Conservation (phyloP, 2,113 vertebrate genomes). For the Gopherus flavomarginatus region DNA sequence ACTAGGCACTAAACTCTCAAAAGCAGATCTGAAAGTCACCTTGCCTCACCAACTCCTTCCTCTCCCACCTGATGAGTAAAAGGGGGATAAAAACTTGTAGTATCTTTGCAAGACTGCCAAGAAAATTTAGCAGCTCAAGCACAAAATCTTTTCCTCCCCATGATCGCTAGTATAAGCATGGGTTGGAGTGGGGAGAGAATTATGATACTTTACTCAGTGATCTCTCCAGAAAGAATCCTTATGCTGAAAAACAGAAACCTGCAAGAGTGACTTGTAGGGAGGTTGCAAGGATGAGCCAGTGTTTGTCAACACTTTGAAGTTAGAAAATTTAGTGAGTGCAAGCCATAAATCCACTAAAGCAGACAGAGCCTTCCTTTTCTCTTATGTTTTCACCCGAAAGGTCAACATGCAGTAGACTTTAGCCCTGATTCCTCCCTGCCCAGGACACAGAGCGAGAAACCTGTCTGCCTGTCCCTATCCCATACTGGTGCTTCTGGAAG, state of each 20-base stretch:
- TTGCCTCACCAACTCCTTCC: not conserved
- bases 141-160: not conserved
- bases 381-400: not conserved
- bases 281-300: not conserved
- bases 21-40: constrained; percentile 27
- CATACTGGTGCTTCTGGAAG: not conserved
- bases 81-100: constrained; percentile 5
- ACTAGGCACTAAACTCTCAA: not conserved
- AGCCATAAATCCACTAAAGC: not conserved
- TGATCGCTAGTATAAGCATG: not conserved
- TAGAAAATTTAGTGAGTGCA: not conserved
- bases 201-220: not conserved
- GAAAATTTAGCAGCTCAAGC: not conserved
- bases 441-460: not conserved
- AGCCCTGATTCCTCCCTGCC: not conserved
- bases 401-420: rapidly evolving
- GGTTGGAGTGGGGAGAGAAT: not conserved
- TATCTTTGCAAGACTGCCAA: constrained; percentile 26
- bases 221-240: not conserved
- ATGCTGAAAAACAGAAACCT: not conserved
- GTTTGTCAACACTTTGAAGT: not conserved
- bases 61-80: rapidly evolving
- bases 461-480: not conserved
- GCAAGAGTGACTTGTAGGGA: not conserved
- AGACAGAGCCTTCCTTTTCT: not conserved